These are phyloP conservation scores for Camponotus fellah DNA, from an alignment of 2,888 invertebrate genomes.

Conservation along the genomic window DNA sequence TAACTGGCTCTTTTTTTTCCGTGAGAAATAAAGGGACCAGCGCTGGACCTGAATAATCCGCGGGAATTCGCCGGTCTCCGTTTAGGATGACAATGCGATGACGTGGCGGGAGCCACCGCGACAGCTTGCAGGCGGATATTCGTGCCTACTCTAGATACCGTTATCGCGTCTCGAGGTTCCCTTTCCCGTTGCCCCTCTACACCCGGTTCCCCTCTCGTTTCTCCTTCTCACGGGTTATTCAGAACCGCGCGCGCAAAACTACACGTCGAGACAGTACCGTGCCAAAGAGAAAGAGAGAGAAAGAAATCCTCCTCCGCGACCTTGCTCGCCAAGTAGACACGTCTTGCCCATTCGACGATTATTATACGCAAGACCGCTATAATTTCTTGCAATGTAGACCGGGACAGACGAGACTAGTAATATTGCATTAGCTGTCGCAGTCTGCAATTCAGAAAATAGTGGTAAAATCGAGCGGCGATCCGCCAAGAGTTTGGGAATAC, in stretches of 20 bases:
- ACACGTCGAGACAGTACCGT: slow-evolving; percentile 62
- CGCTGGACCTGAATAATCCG: neutral
- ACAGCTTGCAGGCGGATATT: slow-evolving; percentile 85
- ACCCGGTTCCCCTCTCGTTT: slow-evolving; percentile 48
- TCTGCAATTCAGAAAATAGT: slow-evolving; percentile 3
- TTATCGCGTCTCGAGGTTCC: slow-evolving; percentile 73
- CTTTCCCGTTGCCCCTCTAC: slow-evolving; percentile 62
- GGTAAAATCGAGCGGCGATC: slow-evolving; percentile 8
- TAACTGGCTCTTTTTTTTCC: slow-evolving; percentile 34
- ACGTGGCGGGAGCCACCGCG: slow-evolving; percentile 68
- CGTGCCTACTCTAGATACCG: slow-evolving; percentile 83
- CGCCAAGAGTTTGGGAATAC: neutral
- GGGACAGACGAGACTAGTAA: neutral
- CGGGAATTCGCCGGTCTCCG: slow-evolving; percentile 69
- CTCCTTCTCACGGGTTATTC: slow-evolving; percentile 74
- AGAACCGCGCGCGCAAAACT: slow-evolving; percentile 69
- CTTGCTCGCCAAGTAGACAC: slow-evolving; percentile 23
- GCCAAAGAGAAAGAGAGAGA: slow-evolving; percentile 29
- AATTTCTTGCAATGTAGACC: neutral
- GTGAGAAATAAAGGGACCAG: neutral
- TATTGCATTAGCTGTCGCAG: too few relatives aligned
- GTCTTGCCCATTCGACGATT: slow-evolving; percentile 18
- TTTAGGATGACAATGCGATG: slow-evolving; percentile 76
- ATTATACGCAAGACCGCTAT: slow-evolving; percentile 4
- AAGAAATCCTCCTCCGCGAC: slow-evolving; percentile 56